Evolutionary conservation across 2,113 vertebrate species (phyloP).

Genomic region (Ceuthmochares aereus): DNA sequence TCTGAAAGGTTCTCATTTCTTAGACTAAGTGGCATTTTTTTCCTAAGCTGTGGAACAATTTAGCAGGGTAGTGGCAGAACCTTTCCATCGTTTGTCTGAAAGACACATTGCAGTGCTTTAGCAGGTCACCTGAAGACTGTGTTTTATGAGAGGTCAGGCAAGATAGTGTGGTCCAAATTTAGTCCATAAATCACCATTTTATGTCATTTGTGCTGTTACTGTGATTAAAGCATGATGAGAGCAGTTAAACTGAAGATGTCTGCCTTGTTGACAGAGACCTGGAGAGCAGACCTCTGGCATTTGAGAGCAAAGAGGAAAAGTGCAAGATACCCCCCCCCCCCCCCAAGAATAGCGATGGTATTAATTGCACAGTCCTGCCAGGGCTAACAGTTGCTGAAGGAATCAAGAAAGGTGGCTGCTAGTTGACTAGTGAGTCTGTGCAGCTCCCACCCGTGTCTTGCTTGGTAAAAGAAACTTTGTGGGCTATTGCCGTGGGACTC

Average conservation of each 20-base stretch:
- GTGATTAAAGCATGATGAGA: fast-evolving
- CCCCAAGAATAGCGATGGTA: neutral
- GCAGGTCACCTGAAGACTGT: neutral
- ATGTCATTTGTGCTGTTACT: neutral
- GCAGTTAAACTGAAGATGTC: neutral
- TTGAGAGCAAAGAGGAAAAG: neutral
- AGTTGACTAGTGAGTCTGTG: neutral
- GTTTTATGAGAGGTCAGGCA: neutral
- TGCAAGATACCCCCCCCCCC: neutral
- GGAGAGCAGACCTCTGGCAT: fast-evolving
- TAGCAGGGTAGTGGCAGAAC: neutral
- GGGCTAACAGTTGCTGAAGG: neutral
- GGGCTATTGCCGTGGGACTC: neutral
- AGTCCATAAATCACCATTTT: neutral
- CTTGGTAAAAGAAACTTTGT: neutral
- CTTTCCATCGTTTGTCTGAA: neutral
- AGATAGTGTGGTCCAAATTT: neutral
- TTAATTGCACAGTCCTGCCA: neutral
- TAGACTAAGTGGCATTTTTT: neutral
- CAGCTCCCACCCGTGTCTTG: neutral
- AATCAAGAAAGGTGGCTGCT: neutral
- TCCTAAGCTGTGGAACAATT: neutral
- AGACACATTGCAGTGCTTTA: fast-evolving
- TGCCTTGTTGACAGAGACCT: neutral
- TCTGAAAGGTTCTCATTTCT: neutral